Conservation (phyloP, 2,113 vertebrate species). For the Notothenia coriiceps region DNA sequence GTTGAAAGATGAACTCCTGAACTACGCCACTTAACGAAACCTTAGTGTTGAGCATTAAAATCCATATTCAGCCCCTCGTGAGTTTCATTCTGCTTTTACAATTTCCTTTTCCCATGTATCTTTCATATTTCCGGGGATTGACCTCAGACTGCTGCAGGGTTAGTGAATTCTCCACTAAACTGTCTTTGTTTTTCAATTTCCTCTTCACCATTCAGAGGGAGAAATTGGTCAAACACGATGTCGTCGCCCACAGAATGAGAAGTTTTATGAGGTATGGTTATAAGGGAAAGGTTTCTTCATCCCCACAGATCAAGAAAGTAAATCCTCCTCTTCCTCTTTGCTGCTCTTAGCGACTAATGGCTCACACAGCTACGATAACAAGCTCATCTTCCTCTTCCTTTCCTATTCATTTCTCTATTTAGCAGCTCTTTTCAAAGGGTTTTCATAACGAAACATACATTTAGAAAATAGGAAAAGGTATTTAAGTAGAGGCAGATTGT, state of each 20-base stretch:
- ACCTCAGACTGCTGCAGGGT: neutral
- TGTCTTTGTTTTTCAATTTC: conserved; percentile 1
- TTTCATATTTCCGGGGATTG: neutral
- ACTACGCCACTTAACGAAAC: conserved; percentile 46
- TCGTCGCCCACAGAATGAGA: conserved; percentile 5
- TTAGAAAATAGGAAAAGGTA: too few species aligned
- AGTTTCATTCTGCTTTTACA: neutral
- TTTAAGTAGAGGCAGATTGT: too few species aligned
- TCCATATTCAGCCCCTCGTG: conserved; percentile 22
- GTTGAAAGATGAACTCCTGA: conserved; percentile 48
- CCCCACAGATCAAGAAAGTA: conserved; percentile 32
- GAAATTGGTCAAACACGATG: neutral
- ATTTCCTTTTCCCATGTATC: neutral
- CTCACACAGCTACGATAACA: too few species aligned
- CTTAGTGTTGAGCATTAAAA: conserved; percentile 14
- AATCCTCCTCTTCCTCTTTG: conserved; percentile 1
- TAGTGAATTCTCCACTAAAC: neutral
- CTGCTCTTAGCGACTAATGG: too few species aligned
- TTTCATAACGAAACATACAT: too few species aligned
- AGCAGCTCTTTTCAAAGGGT: too few species aligned
- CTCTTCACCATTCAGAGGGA: neutral
- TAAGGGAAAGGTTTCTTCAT: conserved; percentile 36
- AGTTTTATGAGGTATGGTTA: neutral
- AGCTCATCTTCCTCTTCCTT: too few species aligned
- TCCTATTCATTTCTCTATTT: too few species aligned